Evolutionary conservation across 2,888 invertebrate species (phyloP), one percentile per base, ranked within the genome.

Genomic region (Lamproptera curius): DNA sequence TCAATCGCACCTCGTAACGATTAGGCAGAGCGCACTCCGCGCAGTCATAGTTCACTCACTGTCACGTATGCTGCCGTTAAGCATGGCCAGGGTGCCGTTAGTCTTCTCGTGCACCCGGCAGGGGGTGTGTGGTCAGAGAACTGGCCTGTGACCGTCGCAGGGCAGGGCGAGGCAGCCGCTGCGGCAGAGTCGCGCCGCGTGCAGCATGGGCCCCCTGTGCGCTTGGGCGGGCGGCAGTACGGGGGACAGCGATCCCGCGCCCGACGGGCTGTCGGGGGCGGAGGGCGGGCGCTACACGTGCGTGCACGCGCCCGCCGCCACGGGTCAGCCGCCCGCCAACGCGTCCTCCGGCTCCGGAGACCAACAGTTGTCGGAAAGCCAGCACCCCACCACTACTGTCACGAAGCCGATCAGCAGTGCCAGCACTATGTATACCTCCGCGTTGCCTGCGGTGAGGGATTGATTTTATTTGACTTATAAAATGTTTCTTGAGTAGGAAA

Each of bases 281-380:
- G 82, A 74, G 58, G 80, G 85, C 81, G 81, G 81, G 82, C 83
- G 85, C 87, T 88, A 87, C 81, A 88, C 88, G 71, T 85, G 87
- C 74, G 88, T 85, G 83, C 90, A 89, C 63, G 79, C 88, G 84
- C 90, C 89, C 88, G 90, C 88, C 90, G 85, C 83, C 76, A 88
- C 87, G 88, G 91, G 92, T 92, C 92, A 93, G 82, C 92, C 92
- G 71, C 91, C 89, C 63, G 91, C 91, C 65, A 91, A 79, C 50
- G 88, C 81, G 67, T 90, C 90, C 67, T 92, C 92, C 49, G 93
- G 92, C 49, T 93, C 93, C 58, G 93, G 92, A 46, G 93, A 92
- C 93, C 93, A 93, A 76, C 93, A 93, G 84, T 93, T 93, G 90
- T 93, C 93, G 28, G 92, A 92, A 49, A 93, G 85, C 93, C 93